Conservation (phyloP, 2,797 vertebrate genomes). For the Cryptoblepharus egeriae region DNA sequence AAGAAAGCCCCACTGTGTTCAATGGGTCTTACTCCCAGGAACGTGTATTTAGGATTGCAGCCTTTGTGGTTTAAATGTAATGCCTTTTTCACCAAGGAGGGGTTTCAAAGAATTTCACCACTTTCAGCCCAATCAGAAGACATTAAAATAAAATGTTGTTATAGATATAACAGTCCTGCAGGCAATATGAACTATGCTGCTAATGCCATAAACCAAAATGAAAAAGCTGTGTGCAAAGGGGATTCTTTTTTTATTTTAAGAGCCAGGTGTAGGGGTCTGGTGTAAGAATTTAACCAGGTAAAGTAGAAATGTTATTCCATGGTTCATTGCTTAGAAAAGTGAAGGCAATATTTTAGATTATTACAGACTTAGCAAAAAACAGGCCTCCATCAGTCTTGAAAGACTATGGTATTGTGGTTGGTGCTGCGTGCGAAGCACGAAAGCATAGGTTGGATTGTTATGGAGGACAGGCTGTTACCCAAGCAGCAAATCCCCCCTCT, state of each 20-base stretch:
- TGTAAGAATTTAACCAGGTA: not conserved
- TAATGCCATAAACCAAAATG: constrained; percentile 25
- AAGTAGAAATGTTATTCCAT: not conserved
- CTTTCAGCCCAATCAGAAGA: not conserved
- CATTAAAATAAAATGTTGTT: not conserved
- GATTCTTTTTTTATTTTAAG: not conserved
- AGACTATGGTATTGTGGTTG: no score
- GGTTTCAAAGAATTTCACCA: constrained; percentile 18
- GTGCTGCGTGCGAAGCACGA: no score
- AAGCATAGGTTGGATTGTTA: no score
- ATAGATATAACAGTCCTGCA: constrained; percentile 2
- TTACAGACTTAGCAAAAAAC: no score
- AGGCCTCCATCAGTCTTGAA: no score
- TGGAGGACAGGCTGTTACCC: no score
- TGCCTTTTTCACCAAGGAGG: constrained; percentile 24
- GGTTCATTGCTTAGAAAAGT: not conserved
- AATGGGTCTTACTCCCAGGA: not conserved
- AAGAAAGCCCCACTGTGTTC: no score
- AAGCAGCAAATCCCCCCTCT: no score
- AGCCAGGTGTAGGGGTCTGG: not conserved
- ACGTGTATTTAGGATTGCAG: no score
- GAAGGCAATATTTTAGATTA: not conserved
- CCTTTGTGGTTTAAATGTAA: not conserved
- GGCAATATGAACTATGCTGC: constrained; percentile 29
- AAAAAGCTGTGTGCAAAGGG: not conserved